Conservation (phyloP, 2,888 invertebrate genomes). For the Ennomos quercinarius region DNA sequence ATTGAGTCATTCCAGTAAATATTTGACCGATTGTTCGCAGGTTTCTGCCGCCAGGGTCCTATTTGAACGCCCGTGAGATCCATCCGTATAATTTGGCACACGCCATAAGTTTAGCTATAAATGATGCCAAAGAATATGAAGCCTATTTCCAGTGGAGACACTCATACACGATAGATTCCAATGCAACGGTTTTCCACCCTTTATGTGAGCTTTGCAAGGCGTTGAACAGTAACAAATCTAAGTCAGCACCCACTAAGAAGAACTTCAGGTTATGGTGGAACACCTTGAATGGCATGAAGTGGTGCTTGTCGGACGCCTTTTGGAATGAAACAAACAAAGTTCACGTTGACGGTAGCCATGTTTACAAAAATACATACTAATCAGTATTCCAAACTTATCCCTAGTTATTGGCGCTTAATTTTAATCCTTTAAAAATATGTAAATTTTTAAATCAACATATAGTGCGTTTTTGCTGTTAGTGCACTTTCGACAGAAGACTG, state of each 20-base stretch:
- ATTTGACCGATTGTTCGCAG: conserved; percentile 43
- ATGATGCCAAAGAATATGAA: conserved; percentile 46
- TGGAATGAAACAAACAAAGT: conserved; percentile 49
- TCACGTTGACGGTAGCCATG: conserved; percentile 41
- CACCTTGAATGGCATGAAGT: conserved; percentile 53
- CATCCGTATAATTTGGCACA: conserved; percentile 62
- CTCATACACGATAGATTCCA: conserved; percentile 51
- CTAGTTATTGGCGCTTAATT: too few relatives aligned
- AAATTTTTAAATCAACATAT: too few relatives aligned
- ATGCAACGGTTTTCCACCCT: conserved; percentile 44
- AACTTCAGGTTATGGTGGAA: conserved; percentile 67
- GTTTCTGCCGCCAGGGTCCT: conserved; percentile 65
- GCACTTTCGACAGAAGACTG: too few relatives aligned
- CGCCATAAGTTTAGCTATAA: conserved; percentile 51
- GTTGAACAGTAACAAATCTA: conserved; percentile 43
- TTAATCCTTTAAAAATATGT: too few relatives aligned
- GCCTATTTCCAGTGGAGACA: conserved; percentile 65
- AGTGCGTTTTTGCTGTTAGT: too few relatives aligned
- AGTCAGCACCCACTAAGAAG: conserved; percentile 41
- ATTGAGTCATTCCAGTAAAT: conserved; percentile 7
- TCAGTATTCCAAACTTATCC: too few relatives aligned
- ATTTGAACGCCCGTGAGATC: conserved; percentile 59
- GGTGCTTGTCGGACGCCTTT: conserved; percentile 52
- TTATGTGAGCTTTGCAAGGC: conserved; percentile 60
- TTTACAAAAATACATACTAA: conserved; percentile 10